These are phyloP conservation scores for Nomada lathburiana DNA, from an alignment of 2,888 invertebrate genomes.

Conservation along the genomic window DNA sequence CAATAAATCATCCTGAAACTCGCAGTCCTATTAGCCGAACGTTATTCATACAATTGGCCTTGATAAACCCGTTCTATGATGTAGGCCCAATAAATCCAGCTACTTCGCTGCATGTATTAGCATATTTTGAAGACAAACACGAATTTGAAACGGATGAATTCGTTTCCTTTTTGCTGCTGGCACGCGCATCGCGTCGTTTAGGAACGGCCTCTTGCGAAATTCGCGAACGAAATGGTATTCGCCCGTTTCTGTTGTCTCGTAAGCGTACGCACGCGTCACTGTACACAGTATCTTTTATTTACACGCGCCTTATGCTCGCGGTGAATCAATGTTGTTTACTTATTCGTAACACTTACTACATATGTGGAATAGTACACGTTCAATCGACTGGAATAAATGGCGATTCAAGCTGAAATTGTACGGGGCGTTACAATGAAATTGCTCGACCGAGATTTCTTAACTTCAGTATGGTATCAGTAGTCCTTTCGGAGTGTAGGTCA, in stretches of 20 bases:
- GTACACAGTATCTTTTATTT: conserved; percentile 14
- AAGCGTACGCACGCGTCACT: background rate
- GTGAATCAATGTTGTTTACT: conserved; percentile 19
- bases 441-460: no score
- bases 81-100: background rate
- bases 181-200: background rate
- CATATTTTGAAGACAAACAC: conserved; percentile 6
- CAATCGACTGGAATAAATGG: no score
- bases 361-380: no score
- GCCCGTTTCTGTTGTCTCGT: background rate
- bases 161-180: background rate
- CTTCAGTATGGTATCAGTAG: no score
- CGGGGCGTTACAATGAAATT: background rate
- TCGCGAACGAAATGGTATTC: background rate
- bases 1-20: no score
- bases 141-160: conserved; percentile 5
- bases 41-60: background rate
- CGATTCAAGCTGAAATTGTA: background rate
- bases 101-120: conserved; percentile 12
- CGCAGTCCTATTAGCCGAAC: no score
- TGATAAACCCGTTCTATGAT: background rate
- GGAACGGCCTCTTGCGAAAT: background rate
- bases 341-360: background rate
- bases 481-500: no score
- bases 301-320: background rate